Evolutionary conservation across 2,888 invertebrate species (phyloP).

Genomic region (Pardosa pseudoannulata): DNA sequence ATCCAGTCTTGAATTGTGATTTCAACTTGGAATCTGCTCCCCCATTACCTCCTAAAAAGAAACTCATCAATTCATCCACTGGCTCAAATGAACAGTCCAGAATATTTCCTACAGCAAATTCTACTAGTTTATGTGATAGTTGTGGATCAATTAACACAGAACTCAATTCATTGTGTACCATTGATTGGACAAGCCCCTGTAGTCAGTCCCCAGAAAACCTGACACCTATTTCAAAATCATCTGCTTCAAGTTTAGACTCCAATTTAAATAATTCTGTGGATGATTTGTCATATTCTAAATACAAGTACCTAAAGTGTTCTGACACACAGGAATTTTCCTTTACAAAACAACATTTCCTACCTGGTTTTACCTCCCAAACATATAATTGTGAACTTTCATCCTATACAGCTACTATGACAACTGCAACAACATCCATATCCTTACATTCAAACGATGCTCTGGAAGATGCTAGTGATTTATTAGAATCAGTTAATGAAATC

Average conservation of each 20-base stretch:
- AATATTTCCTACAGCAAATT: slow-evolving; percentile 33
- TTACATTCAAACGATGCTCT: slow-evolving; percentile 49
- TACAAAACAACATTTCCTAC: slow-evolving; percentile 50
- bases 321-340: slow-evolving; percentile 57
- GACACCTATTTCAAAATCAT: slow-evolving; percentile 76
- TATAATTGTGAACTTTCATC: slow-evolving; percentile 66
- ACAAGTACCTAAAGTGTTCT: slow-evolving; percentile 56
- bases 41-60: slow-evolving; percentile 73
- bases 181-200: slow-evolving; percentile 73
- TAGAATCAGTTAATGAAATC: slow-evolving; percentile 49
- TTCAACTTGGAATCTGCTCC: slow-evolving; percentile 72
- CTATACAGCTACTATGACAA: slow-evolving; percentile 57
- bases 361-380: slow-evolving; percentile 63
- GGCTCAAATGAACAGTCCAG: slow-evolving; percentile 30
- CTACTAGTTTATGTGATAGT: slow-evolving; percentile 52
- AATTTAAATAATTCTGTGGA: slow-evolving; percentile 87
- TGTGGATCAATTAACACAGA: slow-evolving; percentile 66
- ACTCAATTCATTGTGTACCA: slow-evolving; percentile 43
- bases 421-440: slow-evolving; percentile 59
- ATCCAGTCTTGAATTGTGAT: slow-evolving; percentile 45
- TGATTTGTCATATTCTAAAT: slow-evolving; percentile 63
- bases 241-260: slow-evolving; percentile 90
- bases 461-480: slow-evolving; percentile 26
- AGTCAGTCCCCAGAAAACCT: slow-evolving; percentile 71
- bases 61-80: slow-evolving; percentile 40